phyloP scores from a whole-genome alignment of 1,140 invertebrate genomes.

The Pantala flavescens region DNA sequence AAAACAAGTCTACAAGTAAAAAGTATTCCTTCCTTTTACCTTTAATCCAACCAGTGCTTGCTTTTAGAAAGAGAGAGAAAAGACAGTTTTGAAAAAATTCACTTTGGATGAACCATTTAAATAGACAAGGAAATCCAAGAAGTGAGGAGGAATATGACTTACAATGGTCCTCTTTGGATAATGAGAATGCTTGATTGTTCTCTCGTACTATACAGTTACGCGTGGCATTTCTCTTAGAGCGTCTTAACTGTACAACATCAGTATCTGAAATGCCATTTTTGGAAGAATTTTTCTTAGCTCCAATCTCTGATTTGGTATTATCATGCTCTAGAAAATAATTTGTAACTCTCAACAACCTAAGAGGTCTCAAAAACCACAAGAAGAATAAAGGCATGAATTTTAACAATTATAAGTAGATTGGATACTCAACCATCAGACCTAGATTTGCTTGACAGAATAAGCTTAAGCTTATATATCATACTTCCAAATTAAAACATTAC shows the following conservation, averaged over 20 bases:
- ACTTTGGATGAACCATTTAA: no score
- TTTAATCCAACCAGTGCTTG: neutral
- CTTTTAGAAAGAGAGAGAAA: neutral
- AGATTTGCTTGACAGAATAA: no score
- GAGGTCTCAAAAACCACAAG: no score
- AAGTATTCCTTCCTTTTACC: neutral
- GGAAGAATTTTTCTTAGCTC: neutral
- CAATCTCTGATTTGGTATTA: neutral
- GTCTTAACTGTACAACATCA: neutral
- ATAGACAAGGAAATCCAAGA: slow-evolving; percentile 2
- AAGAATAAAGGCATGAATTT: no score
- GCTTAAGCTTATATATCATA: no score
- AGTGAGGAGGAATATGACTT: neutral
- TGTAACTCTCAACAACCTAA: neutral
- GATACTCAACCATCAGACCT: no score
- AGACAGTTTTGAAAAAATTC: no score
- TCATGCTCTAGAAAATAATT: neutral
- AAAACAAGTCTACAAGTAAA: no score
- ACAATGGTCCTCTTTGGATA: neutral
- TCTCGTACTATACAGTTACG: neutral
- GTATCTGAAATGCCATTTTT: neutral
- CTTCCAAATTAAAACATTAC: no score
- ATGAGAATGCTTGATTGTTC: neutral
- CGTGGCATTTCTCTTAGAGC: neutral
- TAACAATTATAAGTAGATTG: no score